Base-by-base conservation (phyloP, 2,113 vertebrate species). In the Meriones unguiculatus region DNA sequence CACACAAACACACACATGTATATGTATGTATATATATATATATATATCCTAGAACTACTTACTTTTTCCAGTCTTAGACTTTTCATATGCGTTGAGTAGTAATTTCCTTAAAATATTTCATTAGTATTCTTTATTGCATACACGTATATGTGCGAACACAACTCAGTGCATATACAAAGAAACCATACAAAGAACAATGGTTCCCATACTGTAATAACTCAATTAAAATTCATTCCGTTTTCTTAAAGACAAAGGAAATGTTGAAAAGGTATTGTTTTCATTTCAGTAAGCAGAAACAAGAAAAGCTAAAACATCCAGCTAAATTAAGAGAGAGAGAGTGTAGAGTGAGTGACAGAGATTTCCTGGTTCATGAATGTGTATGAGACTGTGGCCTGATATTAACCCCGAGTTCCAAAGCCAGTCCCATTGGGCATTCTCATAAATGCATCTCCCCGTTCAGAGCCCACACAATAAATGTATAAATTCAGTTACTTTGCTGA, bases 401-500 rank as follows among this genome's bases (percentile, higher is more conserved):
- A 97, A 97, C 96, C 98, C 89, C 93, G 18, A 90, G 96, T 59
- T 90, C 87, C 89, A 94, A 93, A 97, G 89, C 72, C 96, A 93
- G 7, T 93, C 95, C 93, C 91, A 88, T 5, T n/a, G 94, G 89
- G 80, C n/a, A 65, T 76, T 94, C 69, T 95, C 95, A 95, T 94
- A 97, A 97, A 97, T 93, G 84, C 95, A 90, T 88, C 91, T 87
- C 88, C 75, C 75, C 35, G 0, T 81, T 91, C 91, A 82, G 57
- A 24, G 89, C 65, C 38, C 82, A 81, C 89, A 95, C 70, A 81
- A 92, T 95, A 95, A 96, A 97, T 87, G 98, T 92, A 91, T 67
- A 97, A 98, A 98, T 98, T 94, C 89, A 87, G 95, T 96, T 95
- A 98, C 90, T 96, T 96, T 85, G n/a, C 95, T 96, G 94, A 97